Conservation (phyloP, 2,888 invertebrate species). For the Linnaemya vulpina region DNA sequence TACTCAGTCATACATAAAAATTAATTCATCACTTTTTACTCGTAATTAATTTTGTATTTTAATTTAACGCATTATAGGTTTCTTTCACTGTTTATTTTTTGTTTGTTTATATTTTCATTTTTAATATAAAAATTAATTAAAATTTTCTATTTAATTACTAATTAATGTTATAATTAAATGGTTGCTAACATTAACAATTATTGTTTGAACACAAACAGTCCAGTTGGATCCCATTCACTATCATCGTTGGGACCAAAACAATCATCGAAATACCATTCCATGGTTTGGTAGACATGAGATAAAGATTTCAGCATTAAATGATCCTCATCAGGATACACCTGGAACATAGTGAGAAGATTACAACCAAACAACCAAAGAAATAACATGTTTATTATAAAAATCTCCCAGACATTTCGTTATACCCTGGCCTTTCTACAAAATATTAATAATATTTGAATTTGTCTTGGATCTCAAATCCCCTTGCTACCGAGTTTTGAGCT, state of each 20-base stretch:
- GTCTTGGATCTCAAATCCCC: too few relatives aligned
- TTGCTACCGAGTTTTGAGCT: too few relatives aligned
- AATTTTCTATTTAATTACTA: constrained; percentile 70
- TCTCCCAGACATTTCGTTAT: too few relatives aligned
- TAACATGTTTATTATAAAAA: neutral
- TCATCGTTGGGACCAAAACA: constrained; percentile 90
- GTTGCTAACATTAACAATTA: constrained; percentile 76
- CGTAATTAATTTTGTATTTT: constrained; percentile 39
- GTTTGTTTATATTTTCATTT: constrained; percentile 51
- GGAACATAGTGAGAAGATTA: constrained; percentile 75
- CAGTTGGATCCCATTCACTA: constrained; percentile 88
- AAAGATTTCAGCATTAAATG: constrained; percentile 89
- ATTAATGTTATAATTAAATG: constrained; percentile 70
- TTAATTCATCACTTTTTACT: constrained; percentile 67
- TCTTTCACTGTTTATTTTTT: constrained; percentile 19
- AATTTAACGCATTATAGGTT: constrained; percentile 45
- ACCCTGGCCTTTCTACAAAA: too few relatives aligned
- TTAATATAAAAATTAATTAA: constrained; percentile 72
- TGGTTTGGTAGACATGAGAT: constrained; percentile 91
- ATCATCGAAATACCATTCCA: constrained; percentile 94
- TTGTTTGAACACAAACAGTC: constrained; percentile 83
- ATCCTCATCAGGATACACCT: constrained; percentile 95
- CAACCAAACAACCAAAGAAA: too few relatives aligned
- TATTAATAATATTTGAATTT: too few relatives aligned
- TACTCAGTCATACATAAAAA: constrained; percentile 72